phyloP scores from a whole-genome alignment of 2,113 vertebrate species.

The Sminthopsis crassicaudata region DNA sequence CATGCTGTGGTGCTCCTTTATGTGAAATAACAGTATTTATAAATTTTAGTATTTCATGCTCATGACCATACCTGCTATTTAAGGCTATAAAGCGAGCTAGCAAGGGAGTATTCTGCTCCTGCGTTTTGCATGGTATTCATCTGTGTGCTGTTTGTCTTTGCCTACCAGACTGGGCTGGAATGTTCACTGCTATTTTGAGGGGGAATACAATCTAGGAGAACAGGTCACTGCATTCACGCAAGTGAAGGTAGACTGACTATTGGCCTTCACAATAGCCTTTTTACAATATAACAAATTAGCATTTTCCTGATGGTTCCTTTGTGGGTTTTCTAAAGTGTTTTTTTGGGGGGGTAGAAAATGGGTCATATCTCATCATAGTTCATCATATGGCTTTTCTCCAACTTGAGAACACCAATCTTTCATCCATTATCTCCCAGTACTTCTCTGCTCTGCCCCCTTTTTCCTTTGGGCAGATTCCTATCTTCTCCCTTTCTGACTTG shows the following conservation, averaged over 20 bases:
- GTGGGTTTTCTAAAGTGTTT: neutral
- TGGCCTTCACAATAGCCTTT: neutral
- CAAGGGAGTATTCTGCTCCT: neutral
- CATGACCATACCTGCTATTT: neutral
- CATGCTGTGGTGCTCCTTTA: neutral
- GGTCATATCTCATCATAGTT: neutral
- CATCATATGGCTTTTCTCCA: neutral
- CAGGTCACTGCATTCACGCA: neutral
- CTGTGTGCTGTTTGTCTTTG: neutral
- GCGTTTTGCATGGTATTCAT: neutral
- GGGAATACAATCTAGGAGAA: neutral
- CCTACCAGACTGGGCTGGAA: neutral
- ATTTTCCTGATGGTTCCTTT: neutral
- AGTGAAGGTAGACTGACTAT: neutral
- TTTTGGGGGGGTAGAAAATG: neutral
- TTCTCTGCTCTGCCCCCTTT: neutral
- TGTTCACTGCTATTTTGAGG: neutral
- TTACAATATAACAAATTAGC: neutral
- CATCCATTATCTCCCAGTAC: neutral
- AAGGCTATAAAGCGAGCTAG: conserved; percentile 26
- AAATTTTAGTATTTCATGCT: conserved; percentile 10
- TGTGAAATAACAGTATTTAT: neutral
- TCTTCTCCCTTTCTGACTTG: no score
- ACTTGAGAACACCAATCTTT: neutral
- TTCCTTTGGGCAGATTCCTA: no score